Evolutionary conservation across 2,888 invertebrate genomes (phyloP).

Genomic region (Idaea biselata): DNA sequence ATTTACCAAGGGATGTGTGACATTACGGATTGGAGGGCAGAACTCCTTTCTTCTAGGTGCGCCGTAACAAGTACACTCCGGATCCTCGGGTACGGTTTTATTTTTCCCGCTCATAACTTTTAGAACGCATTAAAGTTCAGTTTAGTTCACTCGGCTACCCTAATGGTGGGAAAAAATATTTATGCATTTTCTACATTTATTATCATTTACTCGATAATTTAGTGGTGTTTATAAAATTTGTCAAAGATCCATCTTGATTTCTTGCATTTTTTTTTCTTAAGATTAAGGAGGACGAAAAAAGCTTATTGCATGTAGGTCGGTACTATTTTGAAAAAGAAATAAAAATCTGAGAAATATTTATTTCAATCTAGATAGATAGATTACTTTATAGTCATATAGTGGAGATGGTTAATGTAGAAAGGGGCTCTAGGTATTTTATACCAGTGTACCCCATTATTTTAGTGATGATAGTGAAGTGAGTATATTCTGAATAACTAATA

Average conservation of each 20-base stretch:
- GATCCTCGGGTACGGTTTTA: conserved; percentile 35
- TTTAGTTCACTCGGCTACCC: conserved; percentile 2
- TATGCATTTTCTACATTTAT: conserved; percentile 4
- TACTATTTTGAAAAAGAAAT: background rate
- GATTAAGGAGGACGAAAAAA: background rate
- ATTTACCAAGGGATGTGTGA: conserved; percentile 67
- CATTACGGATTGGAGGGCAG: conserved; percentile 52
- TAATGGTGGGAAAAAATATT: background rate
- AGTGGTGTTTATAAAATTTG: background rate
- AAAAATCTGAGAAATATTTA: background rate
- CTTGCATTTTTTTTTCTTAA: background rate
- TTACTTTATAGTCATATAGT: background rate
- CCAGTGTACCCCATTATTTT: too few species aligned
- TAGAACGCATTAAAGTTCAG: background rate
- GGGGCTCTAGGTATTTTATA: too few species aligned
- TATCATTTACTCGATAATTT: conserved; percentile 4
- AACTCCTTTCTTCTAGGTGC: conserved; percentile 33
- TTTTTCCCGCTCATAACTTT: conserved; percentile 53
- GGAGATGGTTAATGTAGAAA: too few species aligned
- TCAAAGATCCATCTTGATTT: background rate
- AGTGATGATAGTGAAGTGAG: too few species aligned
- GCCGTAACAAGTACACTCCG: conserved; percentile 45
- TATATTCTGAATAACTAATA: background rate
- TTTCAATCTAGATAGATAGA: background rate
- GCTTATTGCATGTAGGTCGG: background rate